A percentile compares a stretch with the other conserved stretches of the same genome.
These are phyloP conservation scores for Heteractis magnifica DNA, from an alignment of 92 coral and sea anemone species.

Conservation along the genomic window DNA sequence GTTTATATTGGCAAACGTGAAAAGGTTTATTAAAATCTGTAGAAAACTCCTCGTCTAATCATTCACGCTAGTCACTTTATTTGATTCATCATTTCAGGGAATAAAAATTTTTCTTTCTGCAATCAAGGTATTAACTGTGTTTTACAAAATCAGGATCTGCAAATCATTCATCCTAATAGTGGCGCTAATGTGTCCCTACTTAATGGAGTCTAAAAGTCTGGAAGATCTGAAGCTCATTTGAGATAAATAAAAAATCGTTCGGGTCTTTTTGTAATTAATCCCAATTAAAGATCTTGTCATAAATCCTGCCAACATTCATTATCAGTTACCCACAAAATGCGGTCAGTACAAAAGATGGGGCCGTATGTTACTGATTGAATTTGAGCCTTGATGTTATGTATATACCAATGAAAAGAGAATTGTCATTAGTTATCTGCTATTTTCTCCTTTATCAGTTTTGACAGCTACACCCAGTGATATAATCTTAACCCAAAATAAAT, in stretches of 20 bases:
- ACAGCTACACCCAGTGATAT: neutral
- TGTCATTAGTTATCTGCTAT: neutral
- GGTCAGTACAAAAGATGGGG: slow-evolving; percentile 10
- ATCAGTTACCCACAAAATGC: slow-evolving; percentile 14
- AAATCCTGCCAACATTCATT: slow-evolving; percentile 7
- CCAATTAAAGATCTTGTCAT: slow-evolving; percentile 25
- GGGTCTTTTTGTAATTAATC: slow-evolving; percentile 24
- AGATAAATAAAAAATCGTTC: slow-evolving; percentile 13
- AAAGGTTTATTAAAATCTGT: neutral
- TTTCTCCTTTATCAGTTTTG: slow-evolving; percentile 5
- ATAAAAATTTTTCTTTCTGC: neutral
- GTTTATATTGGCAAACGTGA: neutral
- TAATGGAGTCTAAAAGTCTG: slow-evolving; percentile 25
- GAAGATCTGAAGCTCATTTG: slow-evolving; percentile 16
- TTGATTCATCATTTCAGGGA: neutral
- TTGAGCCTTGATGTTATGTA: neutral
- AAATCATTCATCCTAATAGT: neutral
- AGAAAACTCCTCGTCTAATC: neutral
- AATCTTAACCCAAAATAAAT: neutral
- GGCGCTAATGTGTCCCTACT: neutral
- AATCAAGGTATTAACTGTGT: neutral
- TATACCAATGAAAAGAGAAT: neutral
- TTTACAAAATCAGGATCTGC: neutral
- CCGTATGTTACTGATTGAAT: slow-evolving; percentile 17
- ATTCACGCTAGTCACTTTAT: neutral